phyloP scores from a whole-genome alignment of 2,797 vertebrate species.

The Pangasius macronema region DNA sequence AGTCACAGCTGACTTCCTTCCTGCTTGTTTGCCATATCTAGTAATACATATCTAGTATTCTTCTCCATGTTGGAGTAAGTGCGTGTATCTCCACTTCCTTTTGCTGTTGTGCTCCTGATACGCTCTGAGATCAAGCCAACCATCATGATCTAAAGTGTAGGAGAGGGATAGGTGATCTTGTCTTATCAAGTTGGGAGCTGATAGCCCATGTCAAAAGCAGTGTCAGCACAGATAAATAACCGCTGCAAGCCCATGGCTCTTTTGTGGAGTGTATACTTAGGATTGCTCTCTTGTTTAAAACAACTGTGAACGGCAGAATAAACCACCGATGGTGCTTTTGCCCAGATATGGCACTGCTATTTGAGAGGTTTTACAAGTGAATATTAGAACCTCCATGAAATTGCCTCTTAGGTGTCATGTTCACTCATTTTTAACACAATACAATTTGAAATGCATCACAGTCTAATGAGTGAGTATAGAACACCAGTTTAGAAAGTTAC shows the following conservation, averaged over 20 bases:
- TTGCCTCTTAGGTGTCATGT: background rate
- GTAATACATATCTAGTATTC: background rate
- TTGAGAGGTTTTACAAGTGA: background rate
- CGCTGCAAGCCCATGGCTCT: slow-evolving; percentile 19
- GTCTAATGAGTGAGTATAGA: slow-evolving; percentile 9
- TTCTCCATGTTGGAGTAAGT: slow-evolving; percentile 21
- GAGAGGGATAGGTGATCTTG: slow-evolving; percentile 48
- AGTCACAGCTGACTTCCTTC: background rate
- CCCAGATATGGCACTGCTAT: background rate
- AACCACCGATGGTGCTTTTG: slow-evolving; percentile 20
- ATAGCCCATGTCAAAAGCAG: slow-evolving; percentile 55
- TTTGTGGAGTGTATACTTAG: slow-evolving; percentile 42
- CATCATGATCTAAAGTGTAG: slow-evolving; percentile 46
- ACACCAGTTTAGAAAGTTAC: background rate
- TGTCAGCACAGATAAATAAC: slow-evolving; percentile 53
- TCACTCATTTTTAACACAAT: background rate
- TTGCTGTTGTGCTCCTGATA: slow-evolving; percentile 23
- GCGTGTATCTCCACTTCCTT: slow-evolving; percentile 5
- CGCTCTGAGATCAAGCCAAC: slow-evolving; percentile 41
- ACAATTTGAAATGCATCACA: background rate
- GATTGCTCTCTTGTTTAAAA: slow-evolving; percentile 2
- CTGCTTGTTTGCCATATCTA: background rate
- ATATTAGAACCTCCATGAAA: background rate
- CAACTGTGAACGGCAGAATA: background rate
- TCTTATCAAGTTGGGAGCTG: slow-evolving; percentile 52